Conservation (phyloP, 2,113 vertebrate species). For the Microtus richardsoni region DNA sequence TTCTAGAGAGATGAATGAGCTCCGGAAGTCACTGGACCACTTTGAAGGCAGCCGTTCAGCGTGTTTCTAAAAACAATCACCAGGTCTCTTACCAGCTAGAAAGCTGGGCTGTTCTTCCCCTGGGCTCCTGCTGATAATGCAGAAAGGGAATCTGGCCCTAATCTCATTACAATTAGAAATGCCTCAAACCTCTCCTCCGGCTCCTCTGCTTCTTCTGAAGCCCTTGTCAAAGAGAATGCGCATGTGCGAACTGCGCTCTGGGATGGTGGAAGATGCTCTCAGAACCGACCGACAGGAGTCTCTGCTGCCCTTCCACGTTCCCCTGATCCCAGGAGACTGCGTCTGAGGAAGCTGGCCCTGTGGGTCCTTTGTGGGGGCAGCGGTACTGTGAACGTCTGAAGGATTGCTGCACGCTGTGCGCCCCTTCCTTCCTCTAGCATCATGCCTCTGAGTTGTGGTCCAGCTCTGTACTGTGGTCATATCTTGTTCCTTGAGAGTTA, state of each 20-base stretch:
- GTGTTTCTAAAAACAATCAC: background rate
- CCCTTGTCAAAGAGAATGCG: background rate
- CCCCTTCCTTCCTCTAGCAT: background rate
- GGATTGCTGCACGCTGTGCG: background rate
- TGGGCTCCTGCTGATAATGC: background rate
- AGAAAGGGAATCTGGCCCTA: background rate
- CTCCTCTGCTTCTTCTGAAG: background rate
- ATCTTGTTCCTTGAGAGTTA: background rate
- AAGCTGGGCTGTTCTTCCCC: background rate
- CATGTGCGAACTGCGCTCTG: accelerated
- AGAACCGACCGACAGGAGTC: background rate
- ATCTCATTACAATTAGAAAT: background rate
- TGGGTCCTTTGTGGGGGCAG: background rate
- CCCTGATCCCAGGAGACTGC: background rate
- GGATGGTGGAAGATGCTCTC: background rate
- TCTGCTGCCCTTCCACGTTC: background rate
- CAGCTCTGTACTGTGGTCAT: background rate
- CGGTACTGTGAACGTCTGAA: background rate
- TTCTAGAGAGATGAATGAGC: background rate
- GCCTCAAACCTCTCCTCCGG: background rate
- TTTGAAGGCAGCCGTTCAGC: background rate
- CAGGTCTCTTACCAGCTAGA: background rate
- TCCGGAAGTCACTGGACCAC: background rate
- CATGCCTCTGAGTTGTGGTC: background rate
- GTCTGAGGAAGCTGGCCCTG: background rate